Conservation (phyloP, 2,888 invertebrate genomes). For the Tuta absoluta region DNA sequence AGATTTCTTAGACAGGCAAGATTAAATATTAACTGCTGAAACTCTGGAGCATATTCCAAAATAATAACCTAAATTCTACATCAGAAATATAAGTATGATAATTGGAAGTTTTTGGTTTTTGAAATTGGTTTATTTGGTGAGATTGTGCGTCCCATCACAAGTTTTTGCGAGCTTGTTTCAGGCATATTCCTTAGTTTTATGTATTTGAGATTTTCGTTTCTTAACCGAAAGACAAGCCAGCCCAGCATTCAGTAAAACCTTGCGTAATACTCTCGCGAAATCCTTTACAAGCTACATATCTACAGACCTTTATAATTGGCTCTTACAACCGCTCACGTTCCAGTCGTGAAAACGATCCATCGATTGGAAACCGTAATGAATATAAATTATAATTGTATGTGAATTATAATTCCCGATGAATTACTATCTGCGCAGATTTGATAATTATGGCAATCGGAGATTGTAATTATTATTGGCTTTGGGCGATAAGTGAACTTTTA, state of each 20-base stretch:
- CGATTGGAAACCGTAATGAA: constrained; percentile 14
- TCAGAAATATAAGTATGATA: too few relatives aligned
- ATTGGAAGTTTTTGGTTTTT: too few relatives aligned
- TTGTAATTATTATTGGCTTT: constrained; percentile 4
- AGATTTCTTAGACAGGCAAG: too few relatives aligned
- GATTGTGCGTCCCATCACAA: too few relatives aligned
- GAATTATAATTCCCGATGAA: constrained; percentile 13
- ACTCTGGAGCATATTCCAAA: too few relatives aligned
- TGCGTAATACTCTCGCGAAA: background rate
- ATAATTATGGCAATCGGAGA: constrained; percentile 10
- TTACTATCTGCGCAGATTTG: constrained; percentile 2
- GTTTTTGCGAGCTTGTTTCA: too few relatives aligned
- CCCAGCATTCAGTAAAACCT: background rate
- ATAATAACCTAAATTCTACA: too few relatives aligned
- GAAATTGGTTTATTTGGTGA: too few relatives aligned
- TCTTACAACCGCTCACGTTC: constrained; percentile 1
- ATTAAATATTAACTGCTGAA: too few relatives aligned
- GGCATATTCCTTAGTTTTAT: too few relatives aligned
- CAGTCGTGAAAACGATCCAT: constrained; percentile 11
- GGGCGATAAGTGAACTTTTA: background rate
- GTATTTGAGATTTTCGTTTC: too few relatives aligned
- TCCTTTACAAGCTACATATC: background rate
- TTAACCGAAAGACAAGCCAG: too few relatives aligned
- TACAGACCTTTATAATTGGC: constrained; percentile 7
- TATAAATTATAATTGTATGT: constrained; percentile 7